A percentile compares a stretch with the other conserved stretches of the same genome.
Evolutionary conservation across 1,140 invertebrate species (phyloP).

Genomic region (Tigriopus japonicus): DNA sequence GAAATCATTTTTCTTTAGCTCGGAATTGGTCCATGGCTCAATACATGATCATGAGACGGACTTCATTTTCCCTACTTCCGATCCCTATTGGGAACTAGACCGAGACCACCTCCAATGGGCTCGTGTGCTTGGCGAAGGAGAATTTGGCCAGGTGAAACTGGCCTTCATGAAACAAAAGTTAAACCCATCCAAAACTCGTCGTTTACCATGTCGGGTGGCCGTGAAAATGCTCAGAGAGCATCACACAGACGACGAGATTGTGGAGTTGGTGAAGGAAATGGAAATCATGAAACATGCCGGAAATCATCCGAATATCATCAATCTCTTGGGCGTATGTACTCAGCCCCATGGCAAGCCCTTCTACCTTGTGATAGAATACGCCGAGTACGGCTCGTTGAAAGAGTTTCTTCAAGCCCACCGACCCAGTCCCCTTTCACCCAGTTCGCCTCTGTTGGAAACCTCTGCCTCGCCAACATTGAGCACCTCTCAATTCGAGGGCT

Average conservation of each 20-base stretch:
- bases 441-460: conserved; percentile 15
- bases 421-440: conserved; percentile 13
- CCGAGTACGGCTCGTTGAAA: conserved; percentile 5
- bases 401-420: background rate
- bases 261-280: conserved; percentile 34
- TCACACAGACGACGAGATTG: conserved; percentile 34
- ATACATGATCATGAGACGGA: too few relatives aligned
- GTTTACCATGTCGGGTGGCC: background rate
- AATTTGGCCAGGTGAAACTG: conserved; percentile 97
- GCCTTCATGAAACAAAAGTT: conserved; percentile 23
- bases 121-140: conserved; percentile 85
- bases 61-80: background rate
- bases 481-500: background rate
- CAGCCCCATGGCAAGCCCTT: background rate
- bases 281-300: conserved; percentile 37
- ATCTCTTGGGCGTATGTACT: conserved; percentile 37
- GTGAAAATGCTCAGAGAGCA: conserved; percentile 22
- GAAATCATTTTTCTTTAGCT: too few relatives aligned
- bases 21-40: too few relatives aligned
- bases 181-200: background rate
- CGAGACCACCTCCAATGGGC: conserved; percentile 79
- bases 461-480: too few relatives aligned
- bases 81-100: conserved; percentile 71
- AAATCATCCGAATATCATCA: conserved; percentile 36
- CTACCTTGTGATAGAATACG: conserved; percentile 5